These are phyloP conservation scores for Pocillopora verrucosa DNA, from an alignment of 64 coral and sea anemone species.

Conservation along the genomic window DNA sequence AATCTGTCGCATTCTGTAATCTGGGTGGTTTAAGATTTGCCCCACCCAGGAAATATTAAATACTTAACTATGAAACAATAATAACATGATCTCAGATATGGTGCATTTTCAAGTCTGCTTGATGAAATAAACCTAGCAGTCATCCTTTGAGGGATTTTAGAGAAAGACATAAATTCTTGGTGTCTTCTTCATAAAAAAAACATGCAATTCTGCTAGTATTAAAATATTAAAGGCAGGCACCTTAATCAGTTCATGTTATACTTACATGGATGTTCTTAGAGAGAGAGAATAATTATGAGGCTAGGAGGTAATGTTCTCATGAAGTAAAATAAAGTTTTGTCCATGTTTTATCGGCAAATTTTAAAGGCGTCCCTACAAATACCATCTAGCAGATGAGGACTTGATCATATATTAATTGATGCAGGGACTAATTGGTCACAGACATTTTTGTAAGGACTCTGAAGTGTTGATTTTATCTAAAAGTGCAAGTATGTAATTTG, in stretches of 20 bases:
- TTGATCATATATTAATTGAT: not conserved
- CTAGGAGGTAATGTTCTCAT: not conserved
- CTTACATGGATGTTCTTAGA: not conserved
- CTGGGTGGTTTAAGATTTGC: not conserved
- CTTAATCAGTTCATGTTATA: not conserved
- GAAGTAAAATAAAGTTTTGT: not conserved
- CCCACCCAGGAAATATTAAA: constrained; percentile 10
- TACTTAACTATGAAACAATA: not conserved
- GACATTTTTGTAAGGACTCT: not conserved
- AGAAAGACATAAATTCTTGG: not conserved
- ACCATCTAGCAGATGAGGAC: not conserved
- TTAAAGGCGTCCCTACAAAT: not conserved
- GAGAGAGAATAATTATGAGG: not conserved
- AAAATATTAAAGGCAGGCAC: too few species aligned
- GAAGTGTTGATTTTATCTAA: too few species aligned
- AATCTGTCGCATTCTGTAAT: not conserved
- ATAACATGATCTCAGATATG: not conserved
- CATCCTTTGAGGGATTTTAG: too few species aligned
- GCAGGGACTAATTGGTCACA: not conserved
- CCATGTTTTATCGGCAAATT: not conserved
- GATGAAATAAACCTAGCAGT: not conserved
- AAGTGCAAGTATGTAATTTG: not conserved
- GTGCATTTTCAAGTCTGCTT: not conserved
- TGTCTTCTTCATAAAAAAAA: too few species aligned
- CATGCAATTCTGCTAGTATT: too few species aligned